Evolutionary conservation across 2,113 vertebrate species (phyloP), one percentile per base, ranked within the genome.

Genomic region (Spea multiplicata): DNA sequence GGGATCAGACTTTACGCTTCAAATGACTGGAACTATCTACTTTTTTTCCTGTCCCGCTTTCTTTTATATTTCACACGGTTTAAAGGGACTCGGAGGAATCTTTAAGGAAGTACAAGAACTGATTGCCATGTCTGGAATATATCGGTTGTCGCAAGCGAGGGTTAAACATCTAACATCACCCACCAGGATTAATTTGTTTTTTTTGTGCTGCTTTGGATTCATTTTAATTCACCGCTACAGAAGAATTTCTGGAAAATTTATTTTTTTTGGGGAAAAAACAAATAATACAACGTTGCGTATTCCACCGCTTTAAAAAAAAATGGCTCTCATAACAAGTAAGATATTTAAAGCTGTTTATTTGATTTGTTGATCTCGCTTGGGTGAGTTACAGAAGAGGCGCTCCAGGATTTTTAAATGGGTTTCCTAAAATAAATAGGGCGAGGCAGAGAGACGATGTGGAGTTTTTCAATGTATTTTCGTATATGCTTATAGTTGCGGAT

Each of bases 311-410:
- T 88, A 89, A 84, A 87, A 88, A 92, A 84, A 86, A 88, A 94
- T 93, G 93, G 92, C 93, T 90, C 89, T 91, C 74, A 88, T 85
- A 86, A 86, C 85, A 86, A 91, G 93, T 94, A 94, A 93, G 92
- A 81, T 70, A 53, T 86, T 85, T 83, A 53, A 82, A 85, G 75
- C 84, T 83, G 83, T 8, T 77, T 8, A 77, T 84, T 78, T 84
- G 82, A 83, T 57, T 85, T 52, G 82, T 73, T 83, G 73, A 30
- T 70, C 1, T 30, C 76, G 50, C 73, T 67, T 74, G 80, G 30
- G 13, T 46, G 65, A 52, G 76, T n/a, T 70, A 10, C 73, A 70
- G 81, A 55, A 72, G 62, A 76, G 55, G 30, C 74, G 57, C 75
- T 47, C 30, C 10, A 44, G 66, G 80, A 59, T 83, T 86, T 82